Evolutionary conservation across 1,140 invertebrate genomes (phyloP).

Genomic region (Drosophila orena): DNA sequence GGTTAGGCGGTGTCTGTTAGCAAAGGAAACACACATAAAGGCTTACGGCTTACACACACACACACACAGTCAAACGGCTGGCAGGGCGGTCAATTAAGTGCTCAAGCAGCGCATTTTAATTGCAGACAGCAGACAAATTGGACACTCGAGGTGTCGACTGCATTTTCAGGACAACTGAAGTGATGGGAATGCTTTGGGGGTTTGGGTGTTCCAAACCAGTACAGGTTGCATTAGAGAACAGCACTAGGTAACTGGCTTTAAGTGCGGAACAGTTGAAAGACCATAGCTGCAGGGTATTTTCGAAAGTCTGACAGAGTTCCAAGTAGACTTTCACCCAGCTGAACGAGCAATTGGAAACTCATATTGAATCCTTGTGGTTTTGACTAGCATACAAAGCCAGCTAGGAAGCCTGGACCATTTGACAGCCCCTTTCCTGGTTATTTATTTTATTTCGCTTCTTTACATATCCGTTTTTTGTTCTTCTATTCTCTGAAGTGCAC

Average conservation of each 20-base stretch:
- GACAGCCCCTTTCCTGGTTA: background rate
- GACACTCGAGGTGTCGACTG: conserved; percentile 36
- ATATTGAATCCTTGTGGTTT: background rate
- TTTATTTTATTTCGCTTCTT: conserved; percentile 31
- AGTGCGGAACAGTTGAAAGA: background rate
- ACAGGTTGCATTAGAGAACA: background rate
- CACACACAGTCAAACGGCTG: background rate
- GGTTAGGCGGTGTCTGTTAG: conserved; percentile 40
- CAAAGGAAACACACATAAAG: conserved; percentile 8
- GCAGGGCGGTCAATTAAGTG: conserved; percentile 45
- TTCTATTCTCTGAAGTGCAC: conserved; percentile 44
- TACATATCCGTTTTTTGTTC: conserved; percentile 8
- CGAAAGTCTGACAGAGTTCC: too few relatives aligned
- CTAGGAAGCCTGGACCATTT: background rate
- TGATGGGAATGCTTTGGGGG: background rate
- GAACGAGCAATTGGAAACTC: too few relatives aligned
- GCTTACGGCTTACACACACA: background rate
- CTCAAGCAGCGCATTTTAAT: conserved; percentile 66
- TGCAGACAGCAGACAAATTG: conserved; percentile 70
- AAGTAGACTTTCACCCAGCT: background rate
- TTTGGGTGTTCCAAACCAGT: background rate
- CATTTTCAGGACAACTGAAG: conserved; percentile 3
- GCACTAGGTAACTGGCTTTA: too few relatives aligned
- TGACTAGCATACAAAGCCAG: background rate
- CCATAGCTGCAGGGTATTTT: background rate